Percentiles rank a stretch among this genome's conserved stretches.
phyloP scores from a whole-genome alignment of 2,113 vertebrate genomes.

The Centrocercus urophasianus region DNA sequence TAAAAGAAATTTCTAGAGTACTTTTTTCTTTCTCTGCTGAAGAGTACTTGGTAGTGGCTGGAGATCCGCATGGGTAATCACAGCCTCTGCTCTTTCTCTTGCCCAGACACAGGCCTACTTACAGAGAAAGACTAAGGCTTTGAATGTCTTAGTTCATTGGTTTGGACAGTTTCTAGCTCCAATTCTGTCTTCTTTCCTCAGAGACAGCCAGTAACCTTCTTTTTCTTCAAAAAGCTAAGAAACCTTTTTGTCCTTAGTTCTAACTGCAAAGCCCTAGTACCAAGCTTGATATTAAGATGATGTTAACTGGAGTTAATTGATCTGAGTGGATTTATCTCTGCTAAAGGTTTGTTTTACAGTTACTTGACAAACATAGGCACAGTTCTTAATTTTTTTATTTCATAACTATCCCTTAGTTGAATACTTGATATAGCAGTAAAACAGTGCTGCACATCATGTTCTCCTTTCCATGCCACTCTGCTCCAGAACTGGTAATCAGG shows the following conservation, averaged over 20 bases:
- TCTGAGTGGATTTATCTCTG: conserved; percentile 7
- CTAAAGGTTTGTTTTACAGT: not conserved
- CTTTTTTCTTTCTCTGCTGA: not conserved
- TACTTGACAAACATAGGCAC: not conserved
- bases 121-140: not conserved
- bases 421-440: not conserved
- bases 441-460: not conserved
- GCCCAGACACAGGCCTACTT: not conserved
- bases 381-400: not conserved
- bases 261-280: not conserved
- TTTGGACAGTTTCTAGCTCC: not conserved
- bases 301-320: not conserved
- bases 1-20: not conserved
- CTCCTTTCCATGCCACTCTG: not conserved
- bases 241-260: not conserved
- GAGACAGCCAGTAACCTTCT: not conserved
- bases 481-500: not conserved
- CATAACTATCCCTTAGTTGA: not conserved
- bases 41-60: rapidly evolving
- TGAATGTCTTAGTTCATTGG: too few species aligned
- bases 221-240: not conserved
- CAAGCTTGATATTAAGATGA: not conserved
- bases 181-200: not conserved
- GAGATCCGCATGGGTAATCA: not conserved
- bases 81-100: not conserved